Evolutionary conservation across 2,797 vertebrate species (phyloP), one percentile per base, ranked within the genome.

Genomic region (Babyrousa celebensis): DNA sequence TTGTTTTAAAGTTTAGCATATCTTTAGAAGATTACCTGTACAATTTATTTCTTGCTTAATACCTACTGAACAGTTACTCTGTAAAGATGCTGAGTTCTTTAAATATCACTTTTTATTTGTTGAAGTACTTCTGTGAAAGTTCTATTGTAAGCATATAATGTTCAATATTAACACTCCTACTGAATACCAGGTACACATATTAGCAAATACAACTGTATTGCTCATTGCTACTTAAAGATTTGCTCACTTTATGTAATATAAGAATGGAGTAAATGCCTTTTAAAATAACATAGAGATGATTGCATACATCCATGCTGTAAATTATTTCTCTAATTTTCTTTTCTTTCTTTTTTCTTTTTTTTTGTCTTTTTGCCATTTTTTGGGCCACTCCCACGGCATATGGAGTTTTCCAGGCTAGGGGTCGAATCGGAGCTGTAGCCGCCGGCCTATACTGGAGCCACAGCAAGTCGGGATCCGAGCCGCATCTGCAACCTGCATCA

Each of bases 1-100:
- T 80, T 91, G n/a, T 92, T 96, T 97, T 85, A 70, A 97, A 96
- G 36, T 83, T 60, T n/a, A 9, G 6, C 1, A 63, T 92, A 1
- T 80, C 63, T 92, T 60, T 20, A 63, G 36, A 52, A 18, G 10
- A 17, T 70, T 77, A 62, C 16, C 80, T 62, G 11, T 65, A 48
- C 15, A 94, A 6, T 67, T 60, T 74, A 12, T 62, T 67, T 72
- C 40, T 90, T 89, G 18, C n/a, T 70, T 93, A 65, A 80, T 77
- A 68, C 11, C 32, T 18, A 43, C 8, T 62, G 54, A 48, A 27
- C 56, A 83, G 29, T 94, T 62, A 72, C 54, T 36, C 20, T 71
- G 4, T 43, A 48, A 52, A 93, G 16, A 12, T 36, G 71, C 23
- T 67, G n/a, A 94, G 36, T 12, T 78, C 52, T 94, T 94, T 87